Evolutionary conservation across 1,140 invertebrate genomes (phyloP).

Genomic region (Saxidomus purpurata): DNA sequence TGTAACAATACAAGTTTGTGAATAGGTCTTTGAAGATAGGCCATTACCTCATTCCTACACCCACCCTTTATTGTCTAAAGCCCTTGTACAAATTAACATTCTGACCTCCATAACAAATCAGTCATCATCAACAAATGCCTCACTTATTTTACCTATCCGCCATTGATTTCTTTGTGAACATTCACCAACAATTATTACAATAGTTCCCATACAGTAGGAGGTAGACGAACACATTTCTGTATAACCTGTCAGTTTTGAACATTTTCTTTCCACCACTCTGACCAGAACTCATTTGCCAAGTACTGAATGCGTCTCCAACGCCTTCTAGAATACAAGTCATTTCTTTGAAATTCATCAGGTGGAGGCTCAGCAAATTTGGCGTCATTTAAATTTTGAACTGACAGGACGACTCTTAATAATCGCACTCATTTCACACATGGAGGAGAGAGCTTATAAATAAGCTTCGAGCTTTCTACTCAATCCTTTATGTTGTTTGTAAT

Average conservation of each 20-base stretch:
- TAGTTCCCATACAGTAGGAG: not conserved
- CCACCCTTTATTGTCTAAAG: not conserved
- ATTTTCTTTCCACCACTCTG: not conserved
- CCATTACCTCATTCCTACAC: not conserved
- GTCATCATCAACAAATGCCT: not conserved
- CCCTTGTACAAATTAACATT: not conserved
- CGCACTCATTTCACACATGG: slow-evolving; percentile 34
- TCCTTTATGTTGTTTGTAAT: no score
- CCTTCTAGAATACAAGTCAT: not conserved
- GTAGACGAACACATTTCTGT: not conserved
- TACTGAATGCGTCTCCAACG: not conserved
- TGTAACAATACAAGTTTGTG: not conserved
- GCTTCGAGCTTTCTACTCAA: no score
- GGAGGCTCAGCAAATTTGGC: not conserved
- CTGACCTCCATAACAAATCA: not conserved
- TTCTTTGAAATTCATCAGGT: not conserved
- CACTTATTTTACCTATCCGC: not conserved
- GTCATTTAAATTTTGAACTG: not conserved
- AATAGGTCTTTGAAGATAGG: not conserved
- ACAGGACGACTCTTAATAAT: slow-evolving; percentile 32
- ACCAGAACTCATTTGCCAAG: not conserved
- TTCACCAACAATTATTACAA: not conserved
- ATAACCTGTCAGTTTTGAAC: not conserved
- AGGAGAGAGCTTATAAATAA: no score
- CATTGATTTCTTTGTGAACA: not conserved